phyloP scores from a whole-genome alignment of 2,113 vertebrate genomes.

The Melanotaenia duboulayi region DNA sequence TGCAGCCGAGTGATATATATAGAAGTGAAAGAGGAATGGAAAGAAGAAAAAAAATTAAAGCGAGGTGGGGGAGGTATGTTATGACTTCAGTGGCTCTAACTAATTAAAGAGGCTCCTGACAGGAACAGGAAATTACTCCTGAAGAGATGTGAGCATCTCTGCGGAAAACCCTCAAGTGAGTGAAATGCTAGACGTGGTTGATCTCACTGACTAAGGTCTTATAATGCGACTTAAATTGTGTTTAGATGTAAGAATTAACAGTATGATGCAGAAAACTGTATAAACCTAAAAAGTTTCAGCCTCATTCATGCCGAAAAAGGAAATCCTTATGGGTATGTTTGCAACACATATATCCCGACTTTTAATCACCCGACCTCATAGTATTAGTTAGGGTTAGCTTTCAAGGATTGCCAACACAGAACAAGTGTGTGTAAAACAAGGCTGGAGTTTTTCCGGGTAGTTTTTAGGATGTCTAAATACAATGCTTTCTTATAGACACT shows the following conservation, averaged over 20 bases:
- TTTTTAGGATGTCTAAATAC: not conserved
- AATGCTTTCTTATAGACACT: not conserved
- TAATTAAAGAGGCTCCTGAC: slow-evolving; percentile 73
- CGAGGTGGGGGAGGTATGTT: slow-evolving; percentile 48
- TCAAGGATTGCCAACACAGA: too few relatives aligned
- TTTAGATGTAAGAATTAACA: not conserved
- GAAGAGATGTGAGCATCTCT: slow-evolving; percentile 43
- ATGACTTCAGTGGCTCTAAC: slow-evolving; percentile 63
- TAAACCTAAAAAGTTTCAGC: not conserved
- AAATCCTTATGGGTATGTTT: not conserved
- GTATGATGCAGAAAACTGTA: too few relatives aligned
- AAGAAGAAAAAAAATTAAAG: not conserved
- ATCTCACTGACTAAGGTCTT: slow-evolving; percentile 24
- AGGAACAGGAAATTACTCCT: slow-evolving; percentile 56
- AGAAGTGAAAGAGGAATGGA: slow-evolving; percentile 40
- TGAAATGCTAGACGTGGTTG: not conserved
- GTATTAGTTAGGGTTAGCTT: not conserved
- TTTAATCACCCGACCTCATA: not conserved
- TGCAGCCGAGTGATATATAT: slow-evolving; percentile 63
- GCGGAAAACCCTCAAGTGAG: slow-evolving; percentile 7
- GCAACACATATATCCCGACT: not conserved
- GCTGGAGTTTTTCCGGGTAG: not conserved
- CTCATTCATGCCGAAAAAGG: not conserved
- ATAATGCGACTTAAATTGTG: slow-evolving; percentile 13
- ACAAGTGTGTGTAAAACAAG: too few relatives aligned